A percentile compares a stretch with the other conserved stretches of the same genome.
These are phyloP conservation scores for Aurelia coerulea DNA, from an alignment of 30 jellyfish, hydroid and myxozoan genomes.

Conservation along the genomic window DNA sequence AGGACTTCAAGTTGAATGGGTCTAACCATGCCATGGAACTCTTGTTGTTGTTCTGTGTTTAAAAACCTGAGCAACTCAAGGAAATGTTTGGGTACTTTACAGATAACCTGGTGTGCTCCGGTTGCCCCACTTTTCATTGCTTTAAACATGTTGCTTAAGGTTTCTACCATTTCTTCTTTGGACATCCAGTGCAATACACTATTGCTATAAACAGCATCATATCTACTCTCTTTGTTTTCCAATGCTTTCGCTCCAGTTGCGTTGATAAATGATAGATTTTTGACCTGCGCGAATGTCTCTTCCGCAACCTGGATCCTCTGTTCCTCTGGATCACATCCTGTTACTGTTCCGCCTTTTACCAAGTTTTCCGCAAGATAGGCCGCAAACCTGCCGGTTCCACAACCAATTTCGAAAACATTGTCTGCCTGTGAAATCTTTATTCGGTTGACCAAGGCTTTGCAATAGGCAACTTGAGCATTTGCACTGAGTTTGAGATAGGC, in stretches of 20 bases:
- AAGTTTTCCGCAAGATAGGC: constrained; percentile 26
- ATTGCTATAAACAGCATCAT: constrained; percentile 23
- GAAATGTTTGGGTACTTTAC: not conserved
- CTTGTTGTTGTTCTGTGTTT: not conserved
- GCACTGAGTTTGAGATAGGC: constrained; percentile 17
- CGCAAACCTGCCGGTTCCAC: constrained; percentile 36
- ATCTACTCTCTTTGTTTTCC: not conserved
- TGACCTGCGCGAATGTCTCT: not conserved
- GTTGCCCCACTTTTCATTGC: constrained; percentile 26
- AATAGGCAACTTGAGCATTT: not conserved
- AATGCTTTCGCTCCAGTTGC: constrained; percentile 17
- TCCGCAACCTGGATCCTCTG: constrained; percentile 18
- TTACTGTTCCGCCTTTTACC: constrained; percentile 19
- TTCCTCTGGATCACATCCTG: constrained; percentile 30
- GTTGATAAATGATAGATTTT: constrained; percentile 2
- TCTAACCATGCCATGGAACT: not conserved
- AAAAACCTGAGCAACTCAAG: constrained; percentile 11
- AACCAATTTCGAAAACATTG: constrained; percentile 28
- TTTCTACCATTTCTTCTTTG: constrained; percentile 4
- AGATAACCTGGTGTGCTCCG: constrained; percentile 8
- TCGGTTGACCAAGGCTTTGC: not conserved
- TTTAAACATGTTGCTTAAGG: not conserved
- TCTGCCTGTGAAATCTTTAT: not conserved
- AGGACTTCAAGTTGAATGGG: not conserved
- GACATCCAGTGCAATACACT: constrained; percentile 30